Conservation (phyloP, 1,140 invertebrate genomes). For the Conopomorpha cramerella region DNA sequence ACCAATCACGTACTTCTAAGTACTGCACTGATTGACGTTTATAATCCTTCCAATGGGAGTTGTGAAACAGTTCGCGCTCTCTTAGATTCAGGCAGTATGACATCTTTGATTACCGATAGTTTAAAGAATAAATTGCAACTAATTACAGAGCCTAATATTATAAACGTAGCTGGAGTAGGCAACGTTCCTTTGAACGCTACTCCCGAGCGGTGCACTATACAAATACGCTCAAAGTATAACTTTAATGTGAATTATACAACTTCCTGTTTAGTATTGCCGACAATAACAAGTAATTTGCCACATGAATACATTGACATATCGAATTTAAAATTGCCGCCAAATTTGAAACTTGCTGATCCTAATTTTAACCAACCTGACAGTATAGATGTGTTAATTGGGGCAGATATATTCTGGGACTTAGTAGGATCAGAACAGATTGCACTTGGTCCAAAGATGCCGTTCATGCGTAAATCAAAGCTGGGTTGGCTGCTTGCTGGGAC, state of each 20-base stretch:
- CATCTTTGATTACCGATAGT: not conserved
- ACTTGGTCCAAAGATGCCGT: not conserved
- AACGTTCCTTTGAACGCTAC: not conserved
- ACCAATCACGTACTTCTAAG: not conserved
- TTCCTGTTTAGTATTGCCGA: not conserved
- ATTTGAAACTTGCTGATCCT: not conserved
- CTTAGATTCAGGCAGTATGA: not conserved
- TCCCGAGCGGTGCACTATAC: not conserved
- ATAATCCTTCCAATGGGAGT: not conserved
- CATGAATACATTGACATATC: not conserved
- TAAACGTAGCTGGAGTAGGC: not conserved
- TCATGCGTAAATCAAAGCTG: not conserved
- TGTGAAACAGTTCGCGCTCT: not conserved
- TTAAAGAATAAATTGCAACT: not conserved
- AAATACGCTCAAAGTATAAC: not conserved
- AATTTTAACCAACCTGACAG: not conserved
- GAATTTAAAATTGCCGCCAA: not conserved
- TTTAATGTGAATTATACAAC: not conserved
- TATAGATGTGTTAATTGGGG: conserved; percentile 2
- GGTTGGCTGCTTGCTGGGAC: not conserved
- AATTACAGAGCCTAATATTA: not conserved
- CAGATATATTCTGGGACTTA: conserved; percentile 1
- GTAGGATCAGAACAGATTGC: not conserved
- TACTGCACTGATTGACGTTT: not conserved
- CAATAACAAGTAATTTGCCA: not conserved